Evolutionary conservation across 1,140 invertebrate species (phyloP), one percentile per base, ranked within the genome.

Genomic region (Cydia fagiglandana): DNA sequence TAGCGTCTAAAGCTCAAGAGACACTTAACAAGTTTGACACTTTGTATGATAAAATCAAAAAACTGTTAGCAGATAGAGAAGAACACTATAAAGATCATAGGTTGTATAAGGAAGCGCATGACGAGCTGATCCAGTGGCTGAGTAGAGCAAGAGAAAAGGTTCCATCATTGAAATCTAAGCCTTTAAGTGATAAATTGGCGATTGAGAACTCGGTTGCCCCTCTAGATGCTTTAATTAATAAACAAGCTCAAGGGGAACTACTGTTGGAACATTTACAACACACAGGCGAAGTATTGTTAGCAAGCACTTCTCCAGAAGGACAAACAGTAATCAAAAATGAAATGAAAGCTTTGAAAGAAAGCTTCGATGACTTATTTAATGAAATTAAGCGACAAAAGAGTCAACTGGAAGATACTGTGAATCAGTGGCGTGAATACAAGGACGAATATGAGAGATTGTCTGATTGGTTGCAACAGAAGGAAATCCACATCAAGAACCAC

Each of bases 381-480:
- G 97, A 98, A 84, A 96, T 98, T 28, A 95, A 96, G 83, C 94
- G 96, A 84, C 96, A 98, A 89, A 98, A 98, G 84, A 95, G 96
- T 77, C 95, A 97, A 90, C 86, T 98, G 20, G 97, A 97, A 91
- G 94, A 95, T 15, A 97, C 96, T 12, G 95, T 98, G 73, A 94
- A 95, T 53, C 96, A 97, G 84, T 97, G 97, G 96, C 94, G 97
- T 75, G 96, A 98, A 76, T 98, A 97, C 88, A 98, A 98, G 89
- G 97, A 98, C 84, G 97, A 98, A 90, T 98, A 97, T 87, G 98
- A 98, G 89, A 94, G 96, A 75, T 91, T 98, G 9, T 98, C 97
- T 76, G 97, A 98, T 86, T 99, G 98, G 98, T 88, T 99, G 56
- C 97, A 99, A 89, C 97, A 98, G 86, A 97, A 97, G 84, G 97